phyloP scores from a whole-genome alignment of 2,797 vertebrate genomes.

The Scolopax bukidnonensis region DNA sequence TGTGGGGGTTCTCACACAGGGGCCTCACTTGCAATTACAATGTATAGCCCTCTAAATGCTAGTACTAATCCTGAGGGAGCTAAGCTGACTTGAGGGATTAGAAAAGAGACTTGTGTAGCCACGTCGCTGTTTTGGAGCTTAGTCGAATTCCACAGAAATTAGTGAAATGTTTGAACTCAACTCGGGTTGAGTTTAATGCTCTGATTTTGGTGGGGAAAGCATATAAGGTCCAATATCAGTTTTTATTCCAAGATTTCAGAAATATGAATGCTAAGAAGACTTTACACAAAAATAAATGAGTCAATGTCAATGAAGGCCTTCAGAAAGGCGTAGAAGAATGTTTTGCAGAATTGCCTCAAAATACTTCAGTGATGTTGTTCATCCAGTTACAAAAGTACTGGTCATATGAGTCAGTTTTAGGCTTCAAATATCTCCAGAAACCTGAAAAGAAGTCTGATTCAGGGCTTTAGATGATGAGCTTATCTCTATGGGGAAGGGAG shows the following conservation, averaged over 20 bases:
- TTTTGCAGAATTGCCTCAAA: not conserved
- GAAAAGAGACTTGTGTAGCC: not conserved
- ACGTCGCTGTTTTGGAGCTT: not conserved
- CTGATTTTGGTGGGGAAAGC: not conserved
- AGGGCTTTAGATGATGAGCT: constrained; percentile 32
- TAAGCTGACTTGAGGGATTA: constrained; percentile 20
- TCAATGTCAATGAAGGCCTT: not conserved
- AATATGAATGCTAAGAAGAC: not conserved
- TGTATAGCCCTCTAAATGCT: not conserved
- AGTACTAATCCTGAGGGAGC: constrained; percentile 7
- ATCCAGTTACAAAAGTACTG: constrained; percentile 1
- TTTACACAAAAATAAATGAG: not conserved
- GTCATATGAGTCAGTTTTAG: constrained; percentile 32
- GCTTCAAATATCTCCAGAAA: constrained; percentile 16
- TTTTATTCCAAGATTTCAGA: not conserved
- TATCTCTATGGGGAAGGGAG: not conserved
- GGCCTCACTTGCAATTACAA: not conserved
- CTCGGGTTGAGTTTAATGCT: not conserved
- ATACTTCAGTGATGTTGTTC: not conserved
- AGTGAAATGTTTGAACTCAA: not conserved
- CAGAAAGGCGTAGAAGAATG: not conserved
- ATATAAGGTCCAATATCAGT: not conserved
- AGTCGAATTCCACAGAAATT: constrained; percentile 17
- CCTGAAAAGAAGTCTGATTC: constrained; percentile 6
- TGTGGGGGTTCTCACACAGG: rapidly evolving